Percentiles rank a stretch among this genome's conserved stretches.
These are phyloP conservation scores for Crypturellus tataupa DNA, from an alignment of 2,797 vertebrate genomes.

Conservation along the genomic window DNA sequence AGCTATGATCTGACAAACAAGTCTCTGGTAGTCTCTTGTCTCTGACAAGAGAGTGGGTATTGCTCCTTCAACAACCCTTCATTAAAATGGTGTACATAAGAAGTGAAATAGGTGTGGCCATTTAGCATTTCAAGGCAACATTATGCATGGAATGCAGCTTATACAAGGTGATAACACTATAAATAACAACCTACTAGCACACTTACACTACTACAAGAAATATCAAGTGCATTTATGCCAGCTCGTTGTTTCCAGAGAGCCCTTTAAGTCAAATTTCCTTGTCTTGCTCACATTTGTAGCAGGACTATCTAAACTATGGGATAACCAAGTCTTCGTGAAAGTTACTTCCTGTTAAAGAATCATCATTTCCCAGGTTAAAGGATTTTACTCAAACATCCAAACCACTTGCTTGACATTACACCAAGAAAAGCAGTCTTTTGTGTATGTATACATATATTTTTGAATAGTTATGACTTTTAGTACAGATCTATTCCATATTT, in stretches of 20 bases:
- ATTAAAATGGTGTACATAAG: not conserved
- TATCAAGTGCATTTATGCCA: not conserved
- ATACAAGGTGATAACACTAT: not conserved
- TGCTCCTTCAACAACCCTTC: not conserved
- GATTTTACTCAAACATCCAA: not conserved
- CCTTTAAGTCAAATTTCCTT: not conserved
- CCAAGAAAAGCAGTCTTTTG: not conserved
- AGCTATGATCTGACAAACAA: conserved; percentile 12
- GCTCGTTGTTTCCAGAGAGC: not conserved
- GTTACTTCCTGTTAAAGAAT: not conserved
- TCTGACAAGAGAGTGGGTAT: not conserved
- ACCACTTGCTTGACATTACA: not conserved
- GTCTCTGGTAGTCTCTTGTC: not conserved
- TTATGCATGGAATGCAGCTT: not conserved
- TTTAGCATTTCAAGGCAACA: not conserved
- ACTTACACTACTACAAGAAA: not conserved
- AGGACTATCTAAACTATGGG: not conserved
- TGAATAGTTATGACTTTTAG: not conserved
- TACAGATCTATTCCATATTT: not conserved
- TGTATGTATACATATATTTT: not conserved
- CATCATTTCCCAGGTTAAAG: not conserved
- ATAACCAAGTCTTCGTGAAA: not conserved
- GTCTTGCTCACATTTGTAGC: not conserved
- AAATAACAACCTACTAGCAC: not conserved
- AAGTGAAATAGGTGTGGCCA: not conserved